Evolutionary conservation across 2,113 vertebrate genomes (phyloP).

Genomic region (Danionella cerebrum): DNA sequence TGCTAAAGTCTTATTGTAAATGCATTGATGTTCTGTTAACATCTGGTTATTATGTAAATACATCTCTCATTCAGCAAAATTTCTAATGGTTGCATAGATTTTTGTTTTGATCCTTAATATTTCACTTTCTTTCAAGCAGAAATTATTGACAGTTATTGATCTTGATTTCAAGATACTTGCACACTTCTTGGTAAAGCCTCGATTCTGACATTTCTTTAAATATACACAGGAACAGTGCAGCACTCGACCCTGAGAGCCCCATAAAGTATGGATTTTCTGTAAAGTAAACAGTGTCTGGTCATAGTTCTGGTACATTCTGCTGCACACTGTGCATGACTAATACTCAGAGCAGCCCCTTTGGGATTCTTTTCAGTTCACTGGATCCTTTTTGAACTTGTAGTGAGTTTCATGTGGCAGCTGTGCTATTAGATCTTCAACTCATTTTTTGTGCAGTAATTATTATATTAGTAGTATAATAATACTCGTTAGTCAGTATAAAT

Average conservation of each 20-base stretch:
- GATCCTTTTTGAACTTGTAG: not conserved
- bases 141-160: no score
- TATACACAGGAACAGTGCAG: not conserved
- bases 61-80: no score
- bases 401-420: not conserved
- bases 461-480: no score
- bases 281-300: slow-evolving; percentile 19
- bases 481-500: no score
- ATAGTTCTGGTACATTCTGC: not conserved
- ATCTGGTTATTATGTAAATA: no score
- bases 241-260: not conserved
- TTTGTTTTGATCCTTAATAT: no score
- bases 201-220: slow-evolving; percentile 27
- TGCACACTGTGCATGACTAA: not conserved
- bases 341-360: not conserved
- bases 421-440: not conserved
- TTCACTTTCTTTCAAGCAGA: no score
- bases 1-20: no score
- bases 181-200: slow-evolving; percentile 16
- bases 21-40: no score
- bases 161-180: slow-evolving; percentile 5
- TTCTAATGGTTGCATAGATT: no score
- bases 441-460: no score
- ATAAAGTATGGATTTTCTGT: not conserved
- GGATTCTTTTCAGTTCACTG: not conserved